Percentiles rank a stretch among this genome's conserved stretches.
phyloP scores from a whole-genome alignment of 2,113 vertebrate species.

The Ramphastos sulfuratus region DNA sequence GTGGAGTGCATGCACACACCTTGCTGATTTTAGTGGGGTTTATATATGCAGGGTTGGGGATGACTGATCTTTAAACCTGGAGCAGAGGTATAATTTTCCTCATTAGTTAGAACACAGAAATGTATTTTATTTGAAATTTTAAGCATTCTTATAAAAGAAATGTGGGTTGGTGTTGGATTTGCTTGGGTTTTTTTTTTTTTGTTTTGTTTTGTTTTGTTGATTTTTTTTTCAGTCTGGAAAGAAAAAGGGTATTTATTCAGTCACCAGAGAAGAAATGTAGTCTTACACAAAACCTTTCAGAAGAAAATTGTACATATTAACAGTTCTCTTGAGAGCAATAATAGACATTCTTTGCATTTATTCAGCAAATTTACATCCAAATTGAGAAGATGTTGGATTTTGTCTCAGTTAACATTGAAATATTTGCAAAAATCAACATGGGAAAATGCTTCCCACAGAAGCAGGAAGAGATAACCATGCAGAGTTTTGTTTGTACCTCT shows the following conservation, averaged over 20 bases:
- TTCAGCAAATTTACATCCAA: slow-evolving; percentile 53
- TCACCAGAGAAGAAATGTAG: neutral
- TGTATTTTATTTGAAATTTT: neutral
- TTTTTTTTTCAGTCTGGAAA: neutral
- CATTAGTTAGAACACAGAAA: neutral
- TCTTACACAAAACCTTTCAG: neutral
- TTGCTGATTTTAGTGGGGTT: neutral
- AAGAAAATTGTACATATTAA: slow-evolving; percentile 31
- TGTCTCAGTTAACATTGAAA: slow-evolving; percentile 10
- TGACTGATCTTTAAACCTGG: neutral
- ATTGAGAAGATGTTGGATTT: slow-evolving; percentile 24
- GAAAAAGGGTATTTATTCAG: neutral
- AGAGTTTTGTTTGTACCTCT: neutral
- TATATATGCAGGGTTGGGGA: neutral
- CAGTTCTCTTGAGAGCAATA: slow-evolving; percentile 31
- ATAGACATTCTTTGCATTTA: slow-evolving; percentile 56
- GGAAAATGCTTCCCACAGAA: neutral
- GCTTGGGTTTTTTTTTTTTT: neutral
- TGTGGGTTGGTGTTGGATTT: neutral
- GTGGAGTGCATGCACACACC: neutral
- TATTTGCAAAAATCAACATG: slow-evolving; percentile 21
- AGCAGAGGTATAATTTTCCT: neutral
- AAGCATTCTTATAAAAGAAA: neutral
- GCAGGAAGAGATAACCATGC: slow-evolving; percentile 15
- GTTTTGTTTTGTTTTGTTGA: neutral